Evolutionary conservation across 2,113 vertebrate genomes (phyloP).

Genomic region (Tachuris rubrigastra): DNA sequence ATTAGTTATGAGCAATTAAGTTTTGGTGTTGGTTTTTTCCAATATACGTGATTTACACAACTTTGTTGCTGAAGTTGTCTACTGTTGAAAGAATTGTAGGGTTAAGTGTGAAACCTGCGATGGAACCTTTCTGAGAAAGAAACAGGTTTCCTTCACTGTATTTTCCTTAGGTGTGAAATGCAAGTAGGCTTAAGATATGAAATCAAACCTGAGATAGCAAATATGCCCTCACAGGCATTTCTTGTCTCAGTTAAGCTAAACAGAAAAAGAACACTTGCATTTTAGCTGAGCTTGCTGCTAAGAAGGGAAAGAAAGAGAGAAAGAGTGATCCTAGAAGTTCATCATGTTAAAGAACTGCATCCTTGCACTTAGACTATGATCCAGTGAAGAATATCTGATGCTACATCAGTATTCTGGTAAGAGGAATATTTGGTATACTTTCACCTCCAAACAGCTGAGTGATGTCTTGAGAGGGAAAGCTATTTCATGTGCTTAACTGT

Average conservation of each 20-base stretch:
- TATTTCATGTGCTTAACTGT: neutral
- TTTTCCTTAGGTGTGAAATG: neutral
- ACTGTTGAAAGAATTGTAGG: neutral
- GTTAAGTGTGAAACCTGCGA: neutral
- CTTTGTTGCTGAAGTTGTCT: neutral
- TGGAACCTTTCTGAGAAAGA: neutral
- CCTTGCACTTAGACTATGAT: neutral
- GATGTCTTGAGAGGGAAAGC: neutral
- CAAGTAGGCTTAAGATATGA: neutral
- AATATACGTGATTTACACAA: neutral
- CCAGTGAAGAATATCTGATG: neutral
- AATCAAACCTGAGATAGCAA: neutral
- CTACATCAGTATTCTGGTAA: neutral
- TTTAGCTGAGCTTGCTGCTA: neutral
- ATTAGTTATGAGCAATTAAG: neutral
- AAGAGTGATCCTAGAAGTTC: neutral
- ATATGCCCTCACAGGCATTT: neutral
- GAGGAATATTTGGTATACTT: neutral
- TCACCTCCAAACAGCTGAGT: neutral
- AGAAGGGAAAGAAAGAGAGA: neutral
- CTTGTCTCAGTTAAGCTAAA: neutral
- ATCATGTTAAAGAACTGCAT: neutral
- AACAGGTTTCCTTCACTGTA: neutral
- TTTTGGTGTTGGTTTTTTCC: rapidly evolving
- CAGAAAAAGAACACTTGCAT: neutral